phyloP scores from a whole-genome alignment of 2,888 invertebrate genomes.

The Fragum sueziense region DNA sequence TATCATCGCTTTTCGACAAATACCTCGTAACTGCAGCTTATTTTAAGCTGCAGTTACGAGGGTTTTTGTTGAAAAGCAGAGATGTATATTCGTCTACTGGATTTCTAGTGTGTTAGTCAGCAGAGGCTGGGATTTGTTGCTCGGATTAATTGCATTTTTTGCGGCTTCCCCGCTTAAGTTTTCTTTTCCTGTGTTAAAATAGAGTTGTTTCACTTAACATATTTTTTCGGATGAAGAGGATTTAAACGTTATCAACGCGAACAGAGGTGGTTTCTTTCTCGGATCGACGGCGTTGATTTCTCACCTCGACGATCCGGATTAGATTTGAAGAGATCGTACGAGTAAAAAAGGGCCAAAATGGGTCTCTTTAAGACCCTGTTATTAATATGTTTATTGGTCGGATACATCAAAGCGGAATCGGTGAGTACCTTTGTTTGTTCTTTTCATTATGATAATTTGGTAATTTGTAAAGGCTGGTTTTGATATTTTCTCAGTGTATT shows the following conservation, averaged over 20 bases:
- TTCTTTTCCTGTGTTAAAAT: slow-evolving; percentile 15
- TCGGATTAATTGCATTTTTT: slow-evolving; percentile 14
- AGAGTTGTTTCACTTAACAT: neutral
- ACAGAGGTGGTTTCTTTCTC: neutral
- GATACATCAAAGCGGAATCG: slow-evolving; percentile 37
- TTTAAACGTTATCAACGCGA: neutral
- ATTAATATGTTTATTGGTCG: slow-evolving; percentile 23
- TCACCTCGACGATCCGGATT: neutral
- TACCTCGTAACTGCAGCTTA: too few species aligned
- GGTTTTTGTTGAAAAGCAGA: too few species aligned
- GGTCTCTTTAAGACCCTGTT: slow-evolving; percentile 34
- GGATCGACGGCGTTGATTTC: neutral
- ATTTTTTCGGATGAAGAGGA: slow-evolving; percentile 16
- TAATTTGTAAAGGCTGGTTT: neutral
- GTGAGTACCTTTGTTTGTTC: slow-evolving; percentile 27
- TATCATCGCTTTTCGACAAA: too few species aligned
- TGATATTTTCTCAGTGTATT: too few species aligned
- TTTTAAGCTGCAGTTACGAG: too few species aligned
- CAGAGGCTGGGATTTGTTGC: neutral
- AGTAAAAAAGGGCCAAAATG: slow-evolving; percentile 29
- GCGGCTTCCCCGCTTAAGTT: slow-evolving; percentile 20
- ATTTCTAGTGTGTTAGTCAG: slow-evolving; percentile 15
- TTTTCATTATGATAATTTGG: neutral
- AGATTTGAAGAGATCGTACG: neutral
- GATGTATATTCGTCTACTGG: slow-evolving; percentile 12